phyloP scores from a whole-genome alignment of 92 coral and sea anemone genomes.

The Porites cylindrica region DNA sequence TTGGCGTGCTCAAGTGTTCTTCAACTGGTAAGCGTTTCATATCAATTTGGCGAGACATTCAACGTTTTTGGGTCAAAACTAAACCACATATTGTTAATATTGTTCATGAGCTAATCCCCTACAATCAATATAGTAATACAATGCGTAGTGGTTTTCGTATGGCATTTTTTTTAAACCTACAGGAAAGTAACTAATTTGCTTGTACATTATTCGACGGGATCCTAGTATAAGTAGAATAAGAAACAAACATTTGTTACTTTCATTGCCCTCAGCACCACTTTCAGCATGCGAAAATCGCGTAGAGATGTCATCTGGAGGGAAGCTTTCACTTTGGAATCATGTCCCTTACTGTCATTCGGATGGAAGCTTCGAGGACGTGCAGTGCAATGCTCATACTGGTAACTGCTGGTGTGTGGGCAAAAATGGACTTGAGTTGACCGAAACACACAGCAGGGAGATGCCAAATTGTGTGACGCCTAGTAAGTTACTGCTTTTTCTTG shows the following conservation, averaged over 20 bases:
- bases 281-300: constrained; percentile 70
- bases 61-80: neutral
- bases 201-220: no score
- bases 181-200: no score
- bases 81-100: neutral
- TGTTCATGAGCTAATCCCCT: no score
- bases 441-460: constrained; percentile 73
- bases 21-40: constrained; percentile 20
- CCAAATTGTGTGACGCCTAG: constrained; percentile 87
- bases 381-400: constrained; percentile 86
- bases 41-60: neutral
- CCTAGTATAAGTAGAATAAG: no score
- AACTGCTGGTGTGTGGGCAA: constrained; percentile 92
- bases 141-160: no score
- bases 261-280: constrained; percentile 22
- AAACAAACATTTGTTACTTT: no score
- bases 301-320: constrained; percentile 51
- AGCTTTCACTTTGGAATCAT: constrained; percentile 71
- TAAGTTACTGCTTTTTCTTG: constrained; percentile 41
- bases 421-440: constrained; percentile 73
- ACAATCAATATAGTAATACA: no score
- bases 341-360: constrained; percentile 75
- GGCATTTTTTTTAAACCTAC: no score
- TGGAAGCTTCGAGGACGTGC: constrained; percentile 79
- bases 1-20: constrained; percentile 69